Conservation (phyloP, 2,888 invertebrate genomes). For the Eudasyphora cyanicolor region DNA sequence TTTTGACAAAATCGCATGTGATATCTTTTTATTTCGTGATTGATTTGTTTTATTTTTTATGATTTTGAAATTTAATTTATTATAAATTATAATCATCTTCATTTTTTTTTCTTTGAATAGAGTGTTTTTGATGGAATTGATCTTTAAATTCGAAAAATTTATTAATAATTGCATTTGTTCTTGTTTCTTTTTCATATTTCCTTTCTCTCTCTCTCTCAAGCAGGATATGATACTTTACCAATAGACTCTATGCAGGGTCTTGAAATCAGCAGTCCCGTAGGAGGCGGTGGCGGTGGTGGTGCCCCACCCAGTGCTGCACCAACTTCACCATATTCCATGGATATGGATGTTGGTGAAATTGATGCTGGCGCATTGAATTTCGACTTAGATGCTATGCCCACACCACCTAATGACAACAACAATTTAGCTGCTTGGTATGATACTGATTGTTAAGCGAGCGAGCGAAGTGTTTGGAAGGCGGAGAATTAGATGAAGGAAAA, state of each 20-base stretch:
- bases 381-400: constrained; percentile 87
- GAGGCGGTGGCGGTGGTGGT: constrained; percentile 71
- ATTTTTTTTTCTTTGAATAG: constrained; percentile 39
- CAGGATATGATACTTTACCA: constrained; percentile 98
- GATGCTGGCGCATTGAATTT: constrained; percentile 88
- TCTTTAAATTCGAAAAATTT: constrained; percentile 49
- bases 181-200: neutral
- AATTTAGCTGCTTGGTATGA: constrained; percentile 98
- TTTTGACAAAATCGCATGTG: no score
- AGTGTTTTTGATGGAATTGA: neutral
- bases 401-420: constrained; percentile 93
- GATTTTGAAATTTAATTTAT: no score
- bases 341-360: constrained; percentile 92
- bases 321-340: constrained; percentile 87
- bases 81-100: no score
- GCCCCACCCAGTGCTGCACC: constrained; percentile 79
- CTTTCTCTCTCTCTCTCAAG: constrained; percentile 59
- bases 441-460: constrained; percentile 95
- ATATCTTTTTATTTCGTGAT: no score
- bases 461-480: neutral
- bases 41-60: no score
- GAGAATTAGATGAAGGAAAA: neutral
- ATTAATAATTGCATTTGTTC: constrained; percentile 18
- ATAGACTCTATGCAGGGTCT: constrained; percentile 98
- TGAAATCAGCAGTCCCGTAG: constrained; percentile 86